These are phyloP conservation scores for Platyrinchus mystaceus DNA, from an alignment of 2,797 vertebrate species.

Conservation along the genomic window DNA sequence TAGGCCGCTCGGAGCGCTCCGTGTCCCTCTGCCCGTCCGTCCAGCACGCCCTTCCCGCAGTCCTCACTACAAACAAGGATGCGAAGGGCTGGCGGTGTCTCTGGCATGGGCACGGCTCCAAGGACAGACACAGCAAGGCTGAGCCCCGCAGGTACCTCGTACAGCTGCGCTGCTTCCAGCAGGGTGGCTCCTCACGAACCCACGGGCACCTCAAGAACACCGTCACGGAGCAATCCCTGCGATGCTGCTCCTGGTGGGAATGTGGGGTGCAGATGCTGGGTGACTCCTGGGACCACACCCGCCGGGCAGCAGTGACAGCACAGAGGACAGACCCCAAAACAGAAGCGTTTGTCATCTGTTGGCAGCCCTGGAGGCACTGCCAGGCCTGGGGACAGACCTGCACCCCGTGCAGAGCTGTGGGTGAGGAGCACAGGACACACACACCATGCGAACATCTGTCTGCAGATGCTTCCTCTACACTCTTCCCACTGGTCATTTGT, in stretches of 20 bases:
- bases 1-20: rapidly evolving
- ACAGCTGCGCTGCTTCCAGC: background rate
- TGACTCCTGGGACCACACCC: background rate
- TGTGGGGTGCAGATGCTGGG: background rate
- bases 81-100: rapidly evolving
- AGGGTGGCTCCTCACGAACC: rapidly evolving
- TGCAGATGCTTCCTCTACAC: rapidly evolving
- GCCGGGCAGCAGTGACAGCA: rapidly evolving
- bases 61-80: rapidly evolving
- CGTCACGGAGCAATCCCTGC: rapidly evolving
- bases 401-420: rapidly evolving
- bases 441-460: background rate
- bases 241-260: background rate
- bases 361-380: background rate
- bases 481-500: background rate
- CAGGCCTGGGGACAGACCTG: background rate
- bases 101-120: background rate
- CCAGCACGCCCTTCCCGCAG: background rate
- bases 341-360: rapidly evolving
- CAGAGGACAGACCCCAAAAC: background rate
- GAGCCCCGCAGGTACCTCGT: rapidly evolving
- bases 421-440: background rate
- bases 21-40: rapidly evolving
- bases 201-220: rapidly evolving
- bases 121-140: background rate